Conservation (phyloP, 2,888 invertebrate genomes). For the Drosophila greeni region DNA sequence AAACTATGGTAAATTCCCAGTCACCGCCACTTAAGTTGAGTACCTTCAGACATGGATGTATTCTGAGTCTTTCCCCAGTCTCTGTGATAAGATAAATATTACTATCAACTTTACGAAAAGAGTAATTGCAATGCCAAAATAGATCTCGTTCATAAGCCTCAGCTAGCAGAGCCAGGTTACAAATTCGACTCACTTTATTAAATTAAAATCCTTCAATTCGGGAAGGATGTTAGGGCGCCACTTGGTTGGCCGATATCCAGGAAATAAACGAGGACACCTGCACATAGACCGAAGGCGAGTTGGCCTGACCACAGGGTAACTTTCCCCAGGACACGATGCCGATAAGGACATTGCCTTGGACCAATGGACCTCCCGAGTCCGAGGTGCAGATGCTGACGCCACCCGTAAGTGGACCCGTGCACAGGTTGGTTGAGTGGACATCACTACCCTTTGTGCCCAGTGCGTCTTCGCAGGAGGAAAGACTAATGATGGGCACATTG, state of each 20-base stretch:
- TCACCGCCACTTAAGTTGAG: not conserved
- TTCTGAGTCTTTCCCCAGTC: not conserved
- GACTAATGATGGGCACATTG: slow-evolving; percentile 66
- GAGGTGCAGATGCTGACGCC: slow-evolving; percentile 74
- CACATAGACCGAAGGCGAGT: slow-evolving; percentile 79
- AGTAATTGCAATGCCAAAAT: not conserved
- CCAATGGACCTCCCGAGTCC: slow-evolving; percentile 77
- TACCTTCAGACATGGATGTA: not conserved
- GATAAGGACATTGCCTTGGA: slow-evolving; percentile 70
- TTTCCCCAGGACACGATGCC: slow-evolving; percentile 80
- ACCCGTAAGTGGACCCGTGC: slow-evolving; percentile 75
- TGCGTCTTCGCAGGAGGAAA: slow-evolving; percentile 62
- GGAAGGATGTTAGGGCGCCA: not conserved
- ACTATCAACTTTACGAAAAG: slow-evolving; percentile 6
- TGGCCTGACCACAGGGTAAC: slow-evolving; percentile 78
- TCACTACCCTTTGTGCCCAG: slow-evolving; percentile 62
- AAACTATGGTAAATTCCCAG: not conserved
- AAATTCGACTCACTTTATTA: slow-evolving; percentile 19
- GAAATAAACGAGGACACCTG: slow-evolving; percentile 78
- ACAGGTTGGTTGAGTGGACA: slow-evolving; percentile 72
- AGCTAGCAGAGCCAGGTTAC: slow-evolving; percentile 5
- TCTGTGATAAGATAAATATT: slow-evolving; percentile 11
- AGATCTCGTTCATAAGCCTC: slow-evolving; percentile 9
- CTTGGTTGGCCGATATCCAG: slow-evolving; percentile 75
- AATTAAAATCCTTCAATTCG: not conserved